These are phyloP conservation scores for Miniopterus natalensis DNA, from an alignment of 2,113 vertebrate species.

Conservation along the genomic window DNA sequence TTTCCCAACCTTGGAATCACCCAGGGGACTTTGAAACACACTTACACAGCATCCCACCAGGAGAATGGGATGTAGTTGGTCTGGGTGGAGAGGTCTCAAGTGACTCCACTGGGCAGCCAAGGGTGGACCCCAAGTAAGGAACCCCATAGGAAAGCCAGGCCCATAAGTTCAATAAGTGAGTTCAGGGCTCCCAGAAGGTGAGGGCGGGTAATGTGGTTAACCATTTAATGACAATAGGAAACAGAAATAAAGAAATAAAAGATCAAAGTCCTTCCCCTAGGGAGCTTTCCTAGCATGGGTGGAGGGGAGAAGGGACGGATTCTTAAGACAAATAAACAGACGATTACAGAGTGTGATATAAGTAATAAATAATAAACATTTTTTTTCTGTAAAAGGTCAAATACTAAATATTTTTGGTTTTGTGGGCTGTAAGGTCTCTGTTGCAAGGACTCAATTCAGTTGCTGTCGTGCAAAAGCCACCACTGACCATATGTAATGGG, in stretches of 20 bases:
- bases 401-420: neutral
- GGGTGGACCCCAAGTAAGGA: neutral
- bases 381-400: conserved; percentile 11
- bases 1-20: neutral
- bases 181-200: neutral
- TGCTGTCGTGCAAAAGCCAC: neutral
- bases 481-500: neutral
- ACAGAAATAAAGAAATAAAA: neutral
- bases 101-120: neutral
- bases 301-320: neutral
- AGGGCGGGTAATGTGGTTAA: too few relatives aligned
- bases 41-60: neutral
- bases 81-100: neutral
- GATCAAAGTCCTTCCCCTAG: neutral
- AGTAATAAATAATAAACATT: neutral
- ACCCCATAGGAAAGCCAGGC: neutral
- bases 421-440: neutral
- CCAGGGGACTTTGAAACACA: too few relatives aligned
- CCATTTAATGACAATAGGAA: neutral
- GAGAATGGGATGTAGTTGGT: neutral
- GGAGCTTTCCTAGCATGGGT: neutral
- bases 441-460: neutral
- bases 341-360: neutral
- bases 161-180: neutral
- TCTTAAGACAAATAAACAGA: neutral